Base-by-base conservation (phyloP, 2,888 invertebrate genomes). In the Platynereis dumerilii region DNA sequence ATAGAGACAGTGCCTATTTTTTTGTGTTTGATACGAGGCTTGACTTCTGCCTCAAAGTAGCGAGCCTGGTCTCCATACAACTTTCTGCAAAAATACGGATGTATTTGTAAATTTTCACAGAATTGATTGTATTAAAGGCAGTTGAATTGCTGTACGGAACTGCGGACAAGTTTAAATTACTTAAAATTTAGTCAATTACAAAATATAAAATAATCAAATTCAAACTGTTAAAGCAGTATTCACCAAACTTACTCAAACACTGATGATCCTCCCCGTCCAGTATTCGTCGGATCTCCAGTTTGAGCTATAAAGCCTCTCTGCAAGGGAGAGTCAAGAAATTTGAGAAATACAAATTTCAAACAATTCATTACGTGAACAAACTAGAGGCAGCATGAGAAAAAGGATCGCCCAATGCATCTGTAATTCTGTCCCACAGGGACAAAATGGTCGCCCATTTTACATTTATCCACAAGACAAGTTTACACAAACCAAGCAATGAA, bases 221-320 rank as follows among this genome's bases (percentile, higher is more conserved):
- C n/a, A n/a, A n/a, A n/a, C n/a, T n/a, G n/a, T n/a, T n/a, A n/a
- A n/a, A n/a, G n/a, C n/a, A n/a, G n/a, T n/a, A n/a, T n/a, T n/a
- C n/a, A n/a, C n/a, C n/a, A n/a, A 7, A 74, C 77, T 66, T 73
- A 87, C 86, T 92, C 91, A 87, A 90, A 95, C 62, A 97, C 87
- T 0, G 96, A 96, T 81, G 92, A 91, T 28, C 99, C 99, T 2
- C 94, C 96, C 76, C 90, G 89, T 2, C 97, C 93, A 68, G 90
- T 91, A 0, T 95, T 95, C 0, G 91, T 91, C 0, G 98, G 98
- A 84, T 99, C 98, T 2, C 99, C 98, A 42, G 96, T 94, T 87
- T 99, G 99, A 0, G 97, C 98, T 70, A 98, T 93, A 77, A 98
- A 96, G 68, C 94, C 93, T 81, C 90, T 89, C 86, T 86, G 75